phyloP scores from a whole-genome alignment of 53 echinoderm and acorn worm genomes.

The Holothuria scabra region DNA sequence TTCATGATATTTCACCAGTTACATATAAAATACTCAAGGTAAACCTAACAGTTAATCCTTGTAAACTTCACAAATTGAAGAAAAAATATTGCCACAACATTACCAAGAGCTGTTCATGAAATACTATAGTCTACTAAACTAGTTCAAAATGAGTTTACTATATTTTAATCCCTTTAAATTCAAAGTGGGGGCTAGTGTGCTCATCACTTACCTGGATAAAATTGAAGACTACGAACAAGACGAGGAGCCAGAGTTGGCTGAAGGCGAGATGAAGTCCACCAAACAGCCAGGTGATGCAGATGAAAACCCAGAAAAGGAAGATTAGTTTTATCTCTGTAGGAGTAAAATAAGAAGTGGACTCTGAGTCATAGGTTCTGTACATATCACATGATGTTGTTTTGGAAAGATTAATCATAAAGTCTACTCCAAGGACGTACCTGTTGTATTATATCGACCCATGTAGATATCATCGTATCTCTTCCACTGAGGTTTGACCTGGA shows the following conservation, averaged over 20 bases:
- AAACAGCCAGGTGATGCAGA: slow-evolving; percentile 82
- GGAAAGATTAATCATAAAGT: too few relatives aligned
- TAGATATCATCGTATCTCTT: slow-evolving; percentile 98
- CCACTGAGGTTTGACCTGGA: slow-evolving; percentile 99
- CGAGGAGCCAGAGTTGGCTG: slow-evolving; percentile 91
- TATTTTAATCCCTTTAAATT: too few relatives aligned
- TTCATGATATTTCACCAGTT: too few relatives aligned
- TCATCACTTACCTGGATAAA: slow-evolving; percentile 72
- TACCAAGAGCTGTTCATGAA: too few relatives aligned
- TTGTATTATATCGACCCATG: slow-evolving; percentile 99
- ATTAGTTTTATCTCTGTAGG: slow-evolving; percentile 84
- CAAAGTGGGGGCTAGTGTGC: background rate
- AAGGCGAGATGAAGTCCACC: slow-evolving; percentile 96
- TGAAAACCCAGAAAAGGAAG: slow-evolving; percentile 85
- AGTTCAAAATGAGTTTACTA: too few relatives aligned
- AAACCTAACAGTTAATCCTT: too few relatives aligned
- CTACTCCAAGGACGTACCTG: slow-evolving; percentile 58
- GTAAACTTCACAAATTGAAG: too few relatives aligned
- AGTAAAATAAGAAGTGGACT: background rate
- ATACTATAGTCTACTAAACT: too few relatives aligned
- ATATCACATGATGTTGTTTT: too few relatives aligned
- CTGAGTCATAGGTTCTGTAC: too few relatives aligned
- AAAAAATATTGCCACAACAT: too few relatives aligned
- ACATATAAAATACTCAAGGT: too few relatives aligned
- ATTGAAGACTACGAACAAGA: slow-evolving; percentile 90